Base-by-base conservation (phyloP, 2,797 vertebrate species). In the Propithecus perrieri region DNA sequence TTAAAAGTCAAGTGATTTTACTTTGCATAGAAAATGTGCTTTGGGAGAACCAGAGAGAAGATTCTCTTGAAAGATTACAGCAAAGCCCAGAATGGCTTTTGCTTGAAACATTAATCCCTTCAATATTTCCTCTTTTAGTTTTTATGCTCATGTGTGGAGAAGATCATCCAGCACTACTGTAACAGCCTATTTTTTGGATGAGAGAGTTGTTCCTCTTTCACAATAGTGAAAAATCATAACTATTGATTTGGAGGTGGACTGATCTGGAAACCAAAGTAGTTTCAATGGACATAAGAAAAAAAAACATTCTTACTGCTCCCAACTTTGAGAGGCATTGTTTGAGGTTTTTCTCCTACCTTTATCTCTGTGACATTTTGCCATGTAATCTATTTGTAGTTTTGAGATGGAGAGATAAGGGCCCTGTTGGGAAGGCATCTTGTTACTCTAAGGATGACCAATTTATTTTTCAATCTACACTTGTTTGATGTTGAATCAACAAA, bases 61-160 rank as follows among this genome's bases (percentile, higher is more conserved):
- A 71, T 74, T 94, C 91, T 92, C 57, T 85, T 96, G 63, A 85
- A 97, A 91, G 46, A 95, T 94, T 57, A 48, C 72, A 41, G 85
- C 28, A 67, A 91, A 87, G 83, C 4, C 3, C n/a, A 79, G 33
- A 84, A 50, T 81, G 55, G 63, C 33, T 95, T 94, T 97, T 90
- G 24, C 94, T 91, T 96, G 85, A 95, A 92, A 81, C 85, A 80
- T 94, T 94, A 93, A 97, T 96, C 89, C 69, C 81, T 89, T 67
- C 41, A 96, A 72, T 89, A 55, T 14, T 59, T 59, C 50, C 17
- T 83, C 87, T 89, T 96, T 93, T 55, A 41, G 15, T 85, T 87
- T 78, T 78, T 92, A 43, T 96, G 81, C n/a, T 91, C 79, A 6
- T 46, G 8, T 53, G 12, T 89, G 69, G 81, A 88, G 72, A 97